phyloP scores from a whole-genome alignment of 2,888 invertebrate genomes.

The Caenorhabditis becei region DNA sequence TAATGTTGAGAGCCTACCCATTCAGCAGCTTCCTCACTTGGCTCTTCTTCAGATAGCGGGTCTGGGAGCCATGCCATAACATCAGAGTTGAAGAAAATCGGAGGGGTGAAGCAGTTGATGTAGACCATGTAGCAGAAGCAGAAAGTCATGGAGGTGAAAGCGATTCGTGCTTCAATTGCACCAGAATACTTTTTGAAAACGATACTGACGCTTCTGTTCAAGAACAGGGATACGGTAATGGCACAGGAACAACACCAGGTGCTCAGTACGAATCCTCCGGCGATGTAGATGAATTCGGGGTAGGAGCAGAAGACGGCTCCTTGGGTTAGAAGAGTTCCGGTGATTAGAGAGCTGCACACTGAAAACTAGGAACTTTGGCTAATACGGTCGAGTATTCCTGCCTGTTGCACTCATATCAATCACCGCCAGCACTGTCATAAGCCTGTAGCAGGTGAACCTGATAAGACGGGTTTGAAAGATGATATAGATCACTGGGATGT shows the following conservation, averaged over 20 bases:
- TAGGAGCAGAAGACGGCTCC: slow-evolving; percentile 46
- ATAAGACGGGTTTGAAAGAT: slow-evolving; percentile 38
- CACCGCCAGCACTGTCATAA: slow-evolving; percentile 21
- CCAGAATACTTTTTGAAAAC: slow-evolving; percentile 29
- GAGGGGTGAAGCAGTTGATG: slow-evolving; percentile 14
- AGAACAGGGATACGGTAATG: no score
- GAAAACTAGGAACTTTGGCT: no score
- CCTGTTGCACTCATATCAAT: slow-evolving; percentile 43
- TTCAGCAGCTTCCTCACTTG: slow-evolving; percentile 24
- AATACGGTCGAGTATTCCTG: no score
- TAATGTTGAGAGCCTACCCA: not conserved
- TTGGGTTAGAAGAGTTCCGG: slow-evolving; percentile 39
- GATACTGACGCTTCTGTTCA: no score
- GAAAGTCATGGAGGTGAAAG: slow-evolving; percentile 12
- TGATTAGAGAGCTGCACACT: slow-evolving; percentile 30
- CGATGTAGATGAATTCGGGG: no score
- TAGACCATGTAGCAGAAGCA: not conserved
- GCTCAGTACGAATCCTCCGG: no score
- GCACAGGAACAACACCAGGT: no score
- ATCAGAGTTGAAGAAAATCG: slow-evolving; percentile 26
- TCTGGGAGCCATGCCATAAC: slow-evolving; percentile 40
- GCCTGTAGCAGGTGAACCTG: slow-evolving; percentile 25
- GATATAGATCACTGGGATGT: slow-evolving; percentile 38
- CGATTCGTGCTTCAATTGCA: slow-evolving; percentile 28
- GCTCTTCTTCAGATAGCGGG: slow-evolving; percentile 16